Conservation (phyloP, 2,797 vertebrate species). For the Vultur gryphus region DNA sequence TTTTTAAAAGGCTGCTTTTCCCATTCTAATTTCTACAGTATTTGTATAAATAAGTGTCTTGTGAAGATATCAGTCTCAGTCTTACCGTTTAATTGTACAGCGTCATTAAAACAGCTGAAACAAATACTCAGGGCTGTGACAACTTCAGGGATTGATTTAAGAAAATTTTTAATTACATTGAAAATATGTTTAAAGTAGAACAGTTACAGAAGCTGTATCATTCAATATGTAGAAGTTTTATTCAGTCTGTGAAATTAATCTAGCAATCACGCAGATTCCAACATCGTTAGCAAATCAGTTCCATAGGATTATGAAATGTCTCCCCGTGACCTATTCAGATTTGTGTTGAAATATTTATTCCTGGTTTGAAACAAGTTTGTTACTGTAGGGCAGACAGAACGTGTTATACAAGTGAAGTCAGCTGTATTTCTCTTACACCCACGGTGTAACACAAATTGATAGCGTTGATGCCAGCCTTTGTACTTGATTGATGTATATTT, state of each 20-base stretch:
- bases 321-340: constrained; percentile 11
- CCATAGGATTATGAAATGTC: neutral
- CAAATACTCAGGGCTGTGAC: neutral
- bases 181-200: neutral
- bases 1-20: neutral
- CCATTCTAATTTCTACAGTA: neutral
- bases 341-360: constrained; percentile 29
- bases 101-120: neutral
- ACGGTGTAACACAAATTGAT: neutral
- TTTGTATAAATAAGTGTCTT: constrained; percentile 3
- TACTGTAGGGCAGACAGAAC: constrained; percentile 36
- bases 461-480: constrained; percentile 19
- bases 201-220: neutral
- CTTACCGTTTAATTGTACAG: neutral
- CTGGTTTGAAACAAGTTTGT: constrained; percentile 15
- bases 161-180: neutral
- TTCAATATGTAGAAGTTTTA: neutral
- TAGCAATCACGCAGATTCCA: neutral
- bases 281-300: neutral
- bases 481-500: neutral
- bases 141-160: neutral
- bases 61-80: neutral
- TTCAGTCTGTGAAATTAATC: neutral
- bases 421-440: neutral
- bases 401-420: neutral